Evolutionary conservation across 2,888 invertebrate genomes (phyloP).

Genomic region (Mesochorus sp.): DNA sequence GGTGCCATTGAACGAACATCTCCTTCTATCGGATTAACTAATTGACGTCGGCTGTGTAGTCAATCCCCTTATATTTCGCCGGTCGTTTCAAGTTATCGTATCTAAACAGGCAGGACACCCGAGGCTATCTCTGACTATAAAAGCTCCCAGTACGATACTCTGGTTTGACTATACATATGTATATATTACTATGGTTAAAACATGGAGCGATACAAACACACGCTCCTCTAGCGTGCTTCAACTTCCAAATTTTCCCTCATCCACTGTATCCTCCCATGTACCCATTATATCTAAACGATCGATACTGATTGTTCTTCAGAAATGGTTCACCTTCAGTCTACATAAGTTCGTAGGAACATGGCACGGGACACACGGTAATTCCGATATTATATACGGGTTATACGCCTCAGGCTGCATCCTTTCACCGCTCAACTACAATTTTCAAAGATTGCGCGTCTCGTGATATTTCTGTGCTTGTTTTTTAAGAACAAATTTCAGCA

Average conservation of each 20-base stretch:
- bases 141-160: constrained; percentile 31
- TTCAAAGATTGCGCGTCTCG: not conserved
- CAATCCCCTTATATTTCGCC: constrained; percentile 42
- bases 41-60: constrained; percentile 19
- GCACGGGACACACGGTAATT: not conserved
- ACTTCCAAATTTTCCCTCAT: not conserved
- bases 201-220: not conserved
- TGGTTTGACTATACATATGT: constrained; percentile 8
- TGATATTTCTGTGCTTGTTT: not conserved
- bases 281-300: constrained; percentile 41
- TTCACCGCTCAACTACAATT: not conserved
- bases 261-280: not conserved
- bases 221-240: not conserved
- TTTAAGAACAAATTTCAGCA: not conserved
- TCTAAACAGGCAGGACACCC: constrained; percentile 45
- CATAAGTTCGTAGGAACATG: not conserved
- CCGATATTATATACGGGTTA: not conserved
- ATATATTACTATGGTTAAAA: no score
- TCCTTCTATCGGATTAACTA: constrained; percentile 47
- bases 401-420: not conserved
- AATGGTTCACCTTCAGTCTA: constrained; percentile 28
- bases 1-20: constrained; percentile 23
- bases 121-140: constrained; percentile 38
- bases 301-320: constrained; percentile 39
- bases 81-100: constrained; percentile 48